Conservation (phyloP, 2,797 vertebrate species). For the Darevskia mixta region DNA sequence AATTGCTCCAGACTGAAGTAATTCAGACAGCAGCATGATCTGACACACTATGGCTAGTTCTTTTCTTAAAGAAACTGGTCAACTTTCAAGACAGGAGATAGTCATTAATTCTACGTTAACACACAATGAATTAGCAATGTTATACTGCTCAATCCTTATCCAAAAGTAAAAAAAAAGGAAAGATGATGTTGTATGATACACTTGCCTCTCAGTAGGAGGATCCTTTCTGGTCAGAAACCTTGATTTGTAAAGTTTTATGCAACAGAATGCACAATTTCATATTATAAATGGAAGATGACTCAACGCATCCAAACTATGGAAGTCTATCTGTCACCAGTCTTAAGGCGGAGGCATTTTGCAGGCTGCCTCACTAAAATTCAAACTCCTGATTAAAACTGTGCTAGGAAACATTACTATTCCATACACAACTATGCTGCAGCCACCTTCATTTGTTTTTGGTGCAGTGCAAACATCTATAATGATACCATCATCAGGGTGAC, state of each 20-base stretch:
- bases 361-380: slow-evolving; percentile 15
- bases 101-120: background rate
- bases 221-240: background rate
- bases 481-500: slow-evolving; percentile 58
- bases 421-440: slow-evolving; percentile 64
- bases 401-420: slow-evolving; percentile 70
- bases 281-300: slow-evolving; percentile 40
- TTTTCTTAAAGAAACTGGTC: background rate
- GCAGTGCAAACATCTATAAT: slow-evolving; percentile 70
- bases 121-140: slow-evolving; percentile 2
- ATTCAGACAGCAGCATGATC: background rate
- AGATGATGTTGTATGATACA: background rate
- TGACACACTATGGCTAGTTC: background rate
- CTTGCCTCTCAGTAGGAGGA: background rate
- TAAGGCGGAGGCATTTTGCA: rapidly evolving
- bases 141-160: background rate
- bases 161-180: background rate
- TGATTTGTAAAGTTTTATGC: background rate
- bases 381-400: slow-evolving; percentile 46
- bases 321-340: rapidly evolving
- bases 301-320: slow-evolving; percentile 35
- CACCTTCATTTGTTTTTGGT: slow-evolving; percentile 70
- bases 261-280: rapidly evolving
- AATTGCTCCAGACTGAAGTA: background rate
- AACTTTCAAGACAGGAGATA: background rate